Evolutionary conservation across 2,888 invertebrate genomes (phyloP).

Genomic region (Ernsta delagoae): DNA sequence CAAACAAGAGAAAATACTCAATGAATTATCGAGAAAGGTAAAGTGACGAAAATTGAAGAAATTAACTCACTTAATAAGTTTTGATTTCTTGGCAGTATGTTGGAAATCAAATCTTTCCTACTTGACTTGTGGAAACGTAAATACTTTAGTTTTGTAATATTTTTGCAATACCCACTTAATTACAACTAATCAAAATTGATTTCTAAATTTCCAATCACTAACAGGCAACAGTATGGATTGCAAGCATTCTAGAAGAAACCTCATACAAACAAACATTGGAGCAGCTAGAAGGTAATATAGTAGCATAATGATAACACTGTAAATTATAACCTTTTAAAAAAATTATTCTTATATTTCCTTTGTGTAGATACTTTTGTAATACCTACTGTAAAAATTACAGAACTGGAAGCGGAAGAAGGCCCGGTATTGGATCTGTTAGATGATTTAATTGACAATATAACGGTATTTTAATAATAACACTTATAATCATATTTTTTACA

Average conservation of each 20-base stretch:
- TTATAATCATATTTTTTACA: not conserved
- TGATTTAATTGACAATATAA: slow-evolving; percentile 57
- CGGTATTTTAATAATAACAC: slow-evolving; percentile 42
- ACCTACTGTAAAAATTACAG: slow-evolving; percentile 53
- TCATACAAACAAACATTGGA: slow-evolving; percentile 60
- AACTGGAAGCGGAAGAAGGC: slow-evolving; percentile 71
- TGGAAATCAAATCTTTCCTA: too few species aligned
- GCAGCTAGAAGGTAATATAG: slow-evolving; percentile 64
- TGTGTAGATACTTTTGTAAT: too few species aligned
- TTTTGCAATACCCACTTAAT: too few species aligned
- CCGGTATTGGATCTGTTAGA: slow-evolving; percentile 69
- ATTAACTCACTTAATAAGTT: not conserved
- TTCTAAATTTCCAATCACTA: too few species aligned
- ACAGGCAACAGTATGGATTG: slow-evolving; percentile 67
- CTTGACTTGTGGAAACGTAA: too few species aligned
- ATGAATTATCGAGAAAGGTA: slow-evolving; percentile 62
- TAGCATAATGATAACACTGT: too few species aligned
- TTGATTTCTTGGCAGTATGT: not conserved
- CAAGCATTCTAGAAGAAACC: slow-evolving; percentile 61
- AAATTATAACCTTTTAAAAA: not conserved
- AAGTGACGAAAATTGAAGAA: not conserved
- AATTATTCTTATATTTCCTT: too few species aligned
- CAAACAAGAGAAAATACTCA: slow-evolving; percentile 48
- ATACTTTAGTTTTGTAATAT: too few species aligned
- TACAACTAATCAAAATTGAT: too few species aligned